Evolutionary conservation across 2,888 invertebrate species (phyloP), one percentile per base, ranked within the genome.

Genomic region (Candidula unifasciata): DNA sequence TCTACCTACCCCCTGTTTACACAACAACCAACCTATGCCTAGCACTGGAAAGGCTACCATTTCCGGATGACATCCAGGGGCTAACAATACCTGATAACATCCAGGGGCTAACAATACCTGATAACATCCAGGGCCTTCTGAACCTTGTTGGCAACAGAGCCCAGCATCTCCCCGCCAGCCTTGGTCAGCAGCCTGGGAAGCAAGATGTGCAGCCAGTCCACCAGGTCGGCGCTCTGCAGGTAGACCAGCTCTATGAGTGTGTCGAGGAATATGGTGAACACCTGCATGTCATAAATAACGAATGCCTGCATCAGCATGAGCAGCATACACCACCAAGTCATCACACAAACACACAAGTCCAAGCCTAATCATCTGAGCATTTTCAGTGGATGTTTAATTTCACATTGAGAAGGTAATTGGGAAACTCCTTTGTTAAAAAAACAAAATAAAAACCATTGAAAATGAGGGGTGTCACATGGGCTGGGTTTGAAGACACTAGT

Each of bases 191-290:
- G 95, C 92, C 97, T 95, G 85, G 97, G 97, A 92, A 99, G 95
- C 80, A 99, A 95, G 89, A 98, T 96, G 92, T 98, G 98, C 2
- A 99, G 95, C 98, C 99, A 99, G 93, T 97, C 97, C 90, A 96
- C 96, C 80, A 99, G 95, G 92, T 98, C 97, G 87, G 96, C 95
- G 92, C 96, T 96, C 94, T 99, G 97, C 66, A 96, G 96, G 87
- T 96, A 95, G 82, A 99, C 96, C 91, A 99, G 95, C 93, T 98
- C 98, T 91, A 97, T 97, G 68, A 99, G 95, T 0, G 98, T 97
- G 93, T 99, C 99, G 92, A 99, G 95, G 94, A 98, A 97, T 86
- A 98, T 94, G 77, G 97, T 97, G 94, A 99, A 97, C 89, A 98
- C 98, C 95, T 93, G 91, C 24, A 88, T 84, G 74, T 78, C 30